Conservation (phyloP, 2,888 invertebrate genomes). For the Thecocarcelia acutangulata region DNA sequence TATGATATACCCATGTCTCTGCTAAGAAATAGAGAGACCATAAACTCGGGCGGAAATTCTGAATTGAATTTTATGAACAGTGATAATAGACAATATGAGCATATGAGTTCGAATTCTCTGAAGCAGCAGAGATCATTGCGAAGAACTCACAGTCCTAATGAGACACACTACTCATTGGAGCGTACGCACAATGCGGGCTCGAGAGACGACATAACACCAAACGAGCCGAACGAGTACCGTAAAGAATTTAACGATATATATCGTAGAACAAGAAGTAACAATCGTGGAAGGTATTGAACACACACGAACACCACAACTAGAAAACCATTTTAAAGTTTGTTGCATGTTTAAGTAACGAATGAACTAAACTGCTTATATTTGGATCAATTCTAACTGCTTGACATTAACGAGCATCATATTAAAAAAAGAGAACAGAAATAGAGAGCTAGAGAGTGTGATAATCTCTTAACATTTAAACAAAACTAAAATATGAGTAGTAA, state of each 20-base stretch:
- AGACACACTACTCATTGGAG: slow-evolving; percentile 74
- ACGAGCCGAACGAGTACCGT: slow-evolving; percentile 63
- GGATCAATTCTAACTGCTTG: slow-evolving; percentile 50
- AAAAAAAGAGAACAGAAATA: neutral
- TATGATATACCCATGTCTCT: slow-evolving; percentile 76
- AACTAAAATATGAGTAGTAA: slow-evolving; percentile 47
- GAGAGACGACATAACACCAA: slow-evolving; percentile 77
- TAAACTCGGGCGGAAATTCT: slow-evolving; percentile 79
- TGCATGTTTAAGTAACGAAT: slow-evolving; percentile 67
- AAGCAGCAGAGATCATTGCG: slow-evolving; percentile 74
- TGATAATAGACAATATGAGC: slow-evolving; percentile 79
- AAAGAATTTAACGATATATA: slow-evolving; percentile 74
- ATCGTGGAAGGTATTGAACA: slow-evolving; percentile 79
- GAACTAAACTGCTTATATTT: slow-evolving; percentile 34
- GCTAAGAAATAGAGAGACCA: slow-evolving; percentile 78
- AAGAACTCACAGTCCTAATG: slow-evolving; percentile 74
- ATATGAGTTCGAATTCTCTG: slow-evolving; percentile 73
- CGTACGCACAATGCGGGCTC: slow-evolving; percentile 72
- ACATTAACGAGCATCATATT: slow-evolving; percentile 20
- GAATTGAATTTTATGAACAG: slow-evolving; percentile 80
- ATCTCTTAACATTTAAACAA: slow-evolving; percentile 34
- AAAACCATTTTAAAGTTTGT: slow-evolving; percentile 61
- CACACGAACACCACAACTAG: slow-evolving; percentile 24
- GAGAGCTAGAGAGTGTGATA: slow-evolving; percentile 15
- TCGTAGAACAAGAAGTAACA: slow-evolving; percentile 74